These are phyloP conservation scores for Sycophila sp. DNA, from an alignment of 1,140 invertebrate species.

Conservation along the genomic window DNA sequence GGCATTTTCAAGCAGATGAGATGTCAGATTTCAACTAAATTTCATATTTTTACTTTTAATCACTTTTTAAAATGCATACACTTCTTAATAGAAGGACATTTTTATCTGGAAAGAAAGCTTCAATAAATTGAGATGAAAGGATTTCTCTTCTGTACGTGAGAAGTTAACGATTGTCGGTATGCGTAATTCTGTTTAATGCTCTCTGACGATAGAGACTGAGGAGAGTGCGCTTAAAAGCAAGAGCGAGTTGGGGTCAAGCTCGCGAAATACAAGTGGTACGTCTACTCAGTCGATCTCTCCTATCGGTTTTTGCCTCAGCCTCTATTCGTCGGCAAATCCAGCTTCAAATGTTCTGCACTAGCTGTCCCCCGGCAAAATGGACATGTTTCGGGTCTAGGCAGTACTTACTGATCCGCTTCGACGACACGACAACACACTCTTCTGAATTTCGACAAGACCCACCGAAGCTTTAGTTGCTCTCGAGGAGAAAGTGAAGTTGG, in stretches of 20 bases:
- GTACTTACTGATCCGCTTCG: slow-evolving; percentile 54
- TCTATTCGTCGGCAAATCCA: background rate
- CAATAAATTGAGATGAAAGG: too few relatives aligned
- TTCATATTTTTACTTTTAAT: too few relatives aligned
- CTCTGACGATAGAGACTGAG: background rate
- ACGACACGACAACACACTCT: slow-evolving; percentile 61
- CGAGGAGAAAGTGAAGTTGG: slow-evolving; percentile 1
- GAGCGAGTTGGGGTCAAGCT: slow-evolving; percentile 33
- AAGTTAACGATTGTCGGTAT: too few relatives aligned
- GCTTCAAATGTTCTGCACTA: slow-evolving; percentile 39
- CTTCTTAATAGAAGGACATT: too few relatives aligned
- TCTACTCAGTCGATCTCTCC: background rate
- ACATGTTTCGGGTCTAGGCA: slow-evolving; percentile 52
- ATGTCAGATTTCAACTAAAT: too few relatives aligned
- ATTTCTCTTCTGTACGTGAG: too few relatives aligned
- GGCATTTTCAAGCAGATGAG: too few relatives aligned
- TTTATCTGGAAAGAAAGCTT: too few relatives aligned
- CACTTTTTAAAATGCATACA: too few relatives aligned
- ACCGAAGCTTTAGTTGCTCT: slow-evolving; percentile 10
- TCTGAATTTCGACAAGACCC: slow-evolving; percentile 33
- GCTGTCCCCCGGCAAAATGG: slow-evolving; percentile 44
- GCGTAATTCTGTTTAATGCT: too few relatives aligned
- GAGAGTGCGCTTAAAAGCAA: background rate
- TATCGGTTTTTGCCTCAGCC: background rate
- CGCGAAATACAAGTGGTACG: slow-evolving; percentile 40